phyloP scores from a whole-genome alignment of 1,140 invertebrate genomes.

The Fopius arisanus region DNA sequence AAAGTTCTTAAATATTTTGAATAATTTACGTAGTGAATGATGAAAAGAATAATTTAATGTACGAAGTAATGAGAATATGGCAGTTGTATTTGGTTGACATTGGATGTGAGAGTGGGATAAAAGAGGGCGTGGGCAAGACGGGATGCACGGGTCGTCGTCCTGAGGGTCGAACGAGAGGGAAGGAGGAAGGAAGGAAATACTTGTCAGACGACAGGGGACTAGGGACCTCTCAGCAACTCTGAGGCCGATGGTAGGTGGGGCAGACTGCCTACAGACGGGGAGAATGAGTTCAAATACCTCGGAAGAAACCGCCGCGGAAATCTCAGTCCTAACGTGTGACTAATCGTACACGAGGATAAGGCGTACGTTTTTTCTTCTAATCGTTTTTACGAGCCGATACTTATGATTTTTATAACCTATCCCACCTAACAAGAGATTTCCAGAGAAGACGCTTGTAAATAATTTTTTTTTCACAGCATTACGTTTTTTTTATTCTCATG shows the following conservation, averaged over 20 bases:
- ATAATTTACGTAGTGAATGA: no score
- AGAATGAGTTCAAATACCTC: constrained; percentile 47
- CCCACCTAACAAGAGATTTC: neutral
- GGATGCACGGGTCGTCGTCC: constrained; percentile 22
- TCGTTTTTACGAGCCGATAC: no score
- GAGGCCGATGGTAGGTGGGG: constrained; percentile 16
- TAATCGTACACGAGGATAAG: neutral
- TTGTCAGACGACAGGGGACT: neutral
- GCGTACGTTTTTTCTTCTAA: no score
- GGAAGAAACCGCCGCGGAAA: constrained; percentile 6
- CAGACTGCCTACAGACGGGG: constrained; percentile 20
- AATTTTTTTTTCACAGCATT: no score
- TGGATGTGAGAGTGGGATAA: constrained; percentile 1
- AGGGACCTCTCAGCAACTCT: neutral
- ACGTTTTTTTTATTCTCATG: no score
- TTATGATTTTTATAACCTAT: neutral
- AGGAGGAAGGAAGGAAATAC: constrained; percentile 21
- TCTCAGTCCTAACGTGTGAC: constrained; percentile 7
- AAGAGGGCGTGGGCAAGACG: constrained; percentile 10
- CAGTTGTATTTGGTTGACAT: neutral
- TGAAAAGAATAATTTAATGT: no score
- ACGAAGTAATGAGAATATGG: no score
- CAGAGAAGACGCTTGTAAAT: neutral
- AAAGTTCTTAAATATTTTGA: no score
- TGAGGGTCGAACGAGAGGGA: neutral